Percentiles rank a stretch among this genome's conserved stretches.
These are phyloP conservation scores for Pangasius djambal DNA, from an alignment of 2,797 vertebrate genomes.

Conservation along the genomic window DNA sequence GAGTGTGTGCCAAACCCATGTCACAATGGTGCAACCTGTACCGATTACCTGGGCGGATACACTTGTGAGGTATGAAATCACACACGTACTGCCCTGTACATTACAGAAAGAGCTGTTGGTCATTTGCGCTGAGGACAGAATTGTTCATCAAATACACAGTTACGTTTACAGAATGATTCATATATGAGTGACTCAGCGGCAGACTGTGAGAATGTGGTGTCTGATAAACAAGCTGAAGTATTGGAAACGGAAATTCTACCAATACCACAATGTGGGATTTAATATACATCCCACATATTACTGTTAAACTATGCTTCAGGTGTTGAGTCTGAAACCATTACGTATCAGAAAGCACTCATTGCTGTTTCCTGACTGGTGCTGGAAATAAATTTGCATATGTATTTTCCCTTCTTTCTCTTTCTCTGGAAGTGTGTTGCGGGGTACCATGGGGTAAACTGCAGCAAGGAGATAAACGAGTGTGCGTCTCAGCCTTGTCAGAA, in stretches of 20 bases:
- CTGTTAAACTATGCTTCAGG: neutral
- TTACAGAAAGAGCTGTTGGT: neutral
- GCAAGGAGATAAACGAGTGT: conserved; percentile 95
- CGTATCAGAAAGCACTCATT: neutral
- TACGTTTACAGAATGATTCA: neutral
- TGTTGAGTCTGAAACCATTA: neutral
- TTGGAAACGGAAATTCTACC: neutral
- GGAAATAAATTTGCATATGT: neutral
- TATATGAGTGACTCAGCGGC: neutral
- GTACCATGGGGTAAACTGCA: conserved; percentile 94
- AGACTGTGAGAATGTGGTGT: neutral
- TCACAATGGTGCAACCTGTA: conserved; percentile 94
- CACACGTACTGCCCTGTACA: neutral
- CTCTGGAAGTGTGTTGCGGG: conserved; percentile 87
- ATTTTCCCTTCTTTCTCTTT: conserved; percentile 5
- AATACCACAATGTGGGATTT: neutral
- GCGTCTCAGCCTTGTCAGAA: conserved; percentile 94
- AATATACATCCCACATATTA: neutral
- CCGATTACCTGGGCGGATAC: conserved; percentile 92
- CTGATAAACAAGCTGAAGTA: neutral
- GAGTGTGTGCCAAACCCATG: conserved; percentile 94
- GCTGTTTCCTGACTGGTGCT: neutral
- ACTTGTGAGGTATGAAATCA: conserved; percentile 86
- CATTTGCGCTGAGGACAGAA: too few relatives aligned
- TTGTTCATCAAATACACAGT: neutral